Evolutionary conservation across 2,888 invertebrate genomes (phyloP).

Genomic region (Siphonodentalium dalli): DNA sequence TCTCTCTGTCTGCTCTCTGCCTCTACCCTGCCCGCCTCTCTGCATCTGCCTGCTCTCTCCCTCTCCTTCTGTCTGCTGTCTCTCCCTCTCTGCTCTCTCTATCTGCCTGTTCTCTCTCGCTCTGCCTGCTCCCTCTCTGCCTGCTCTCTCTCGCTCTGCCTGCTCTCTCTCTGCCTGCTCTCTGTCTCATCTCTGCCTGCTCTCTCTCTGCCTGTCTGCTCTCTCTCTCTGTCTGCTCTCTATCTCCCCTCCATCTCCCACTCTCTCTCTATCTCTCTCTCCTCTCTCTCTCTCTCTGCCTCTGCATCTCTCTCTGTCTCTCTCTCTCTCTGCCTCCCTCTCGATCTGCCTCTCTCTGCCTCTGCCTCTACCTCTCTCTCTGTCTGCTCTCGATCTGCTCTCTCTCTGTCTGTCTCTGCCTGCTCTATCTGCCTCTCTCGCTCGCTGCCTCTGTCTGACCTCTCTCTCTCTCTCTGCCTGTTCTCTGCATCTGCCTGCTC

Average conservation of each 20-base stretch:
- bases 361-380: not conserved
- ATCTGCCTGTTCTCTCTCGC: slow-evolving; percentile 1
- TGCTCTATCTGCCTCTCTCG: not conserved
- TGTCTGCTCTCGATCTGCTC: not conserved
- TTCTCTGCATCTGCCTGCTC: not conserved
- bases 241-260: too few relatives aligned
- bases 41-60: not conserved
- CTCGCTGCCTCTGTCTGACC: not conserved
- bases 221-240: too few relatives aligned
- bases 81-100: not conserved
- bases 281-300: too few relatives aligned
- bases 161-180: slow-evolving; percentile 2
- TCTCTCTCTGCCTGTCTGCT: too few relatives aligned
- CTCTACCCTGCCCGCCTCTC: slow-evolving; percentile 5
- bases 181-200: too few relatives aligned
- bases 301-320: not conserved
- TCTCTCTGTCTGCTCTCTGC: not conserved
- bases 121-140: not conserved
- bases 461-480: slow-evolving; percentile 9
- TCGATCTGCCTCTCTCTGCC: slow-evolving; percentile 5
- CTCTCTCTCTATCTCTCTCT: too few relatives aligned
- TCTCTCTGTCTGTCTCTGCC: not conserved
- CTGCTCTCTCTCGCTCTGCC: slow-evolving; percentile 6
- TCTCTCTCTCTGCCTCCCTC: slow-evolving; percentile 1
- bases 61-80: not conserved